Evolutionary conservation across 1,140 invertebrate species (phyloP), one percentile per base, ranked within the genome.

Genomic region (Gonatopus flavifemur): DNA sequence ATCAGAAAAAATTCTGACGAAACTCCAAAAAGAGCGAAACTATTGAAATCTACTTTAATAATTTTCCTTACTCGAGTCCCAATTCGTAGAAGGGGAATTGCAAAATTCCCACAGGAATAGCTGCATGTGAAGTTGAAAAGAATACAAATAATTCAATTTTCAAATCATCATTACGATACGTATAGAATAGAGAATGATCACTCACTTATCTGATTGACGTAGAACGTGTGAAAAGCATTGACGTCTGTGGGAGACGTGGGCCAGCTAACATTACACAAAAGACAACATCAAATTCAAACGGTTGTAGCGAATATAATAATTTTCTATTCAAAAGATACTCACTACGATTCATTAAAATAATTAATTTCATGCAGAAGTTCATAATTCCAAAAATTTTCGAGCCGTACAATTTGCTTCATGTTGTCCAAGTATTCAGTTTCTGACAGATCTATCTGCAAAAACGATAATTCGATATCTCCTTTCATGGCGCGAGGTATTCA

Each of bases 201-300:
- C n/a, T n/a, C n/a, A 90, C 88, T 88, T 77, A 90, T 89, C 43
- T 87, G 82, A 74, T 90, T 90, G 38, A 82, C 81, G 62, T 83
- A 81, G 63, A 85, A 87, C 1, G 82, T 86, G 59, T 89, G 86
- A 64, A 86, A 88, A 3, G 88, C 88, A 65, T 90, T 90, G 0
- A 89, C 87, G 65, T 83, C 83, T 1, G 84, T 87, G 5, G 88
- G 87, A 59, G 86, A 82, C 1, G 84, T 84, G 0, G 79, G 81
- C 88, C 87, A 89, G 10, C 80, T 82, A 44, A 74, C 78, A 58
- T 69, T 39, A 22, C 21, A 39, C 16, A 46, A n/a, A 16, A 41
- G 9, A 32, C 22, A 20, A 25, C 16, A 3, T 18, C 4, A 9
- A 20, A 25, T 16, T 24, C 3, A 2, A 30, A 36, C 16, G 33